Conservation (phyloP, 2,888 invertebrate genomes). For the Metellina segmentata region DNA sequence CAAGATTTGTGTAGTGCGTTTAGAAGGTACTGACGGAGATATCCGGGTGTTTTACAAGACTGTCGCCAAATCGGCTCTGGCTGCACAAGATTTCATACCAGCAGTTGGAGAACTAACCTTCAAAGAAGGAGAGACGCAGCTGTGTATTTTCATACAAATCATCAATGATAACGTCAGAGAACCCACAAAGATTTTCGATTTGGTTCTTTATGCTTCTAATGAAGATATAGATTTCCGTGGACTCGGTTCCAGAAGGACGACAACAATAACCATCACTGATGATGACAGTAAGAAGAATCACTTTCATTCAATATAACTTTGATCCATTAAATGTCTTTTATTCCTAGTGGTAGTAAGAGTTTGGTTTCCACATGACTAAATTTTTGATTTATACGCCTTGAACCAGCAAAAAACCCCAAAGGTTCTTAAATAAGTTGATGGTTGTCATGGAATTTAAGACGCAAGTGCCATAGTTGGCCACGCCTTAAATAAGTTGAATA, state of each 20-base stretch:
- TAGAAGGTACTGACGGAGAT: conserved; percentile 38
- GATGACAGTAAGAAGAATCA: not conserved
- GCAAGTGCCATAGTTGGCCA: too few relatives aligned
- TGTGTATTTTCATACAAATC: conserved; percentile 83
- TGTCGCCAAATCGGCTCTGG: conserved; percentile 84
- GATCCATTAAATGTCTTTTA: too few relatives aligned
- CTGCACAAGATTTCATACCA: conserved; percentile 83
- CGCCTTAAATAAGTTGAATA: too few relatives aligned
- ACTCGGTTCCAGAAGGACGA: not conserved
- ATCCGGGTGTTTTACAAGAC: conserved; percentile 79
- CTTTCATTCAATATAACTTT: too few relatives aligned
- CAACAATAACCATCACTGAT: not conserved
- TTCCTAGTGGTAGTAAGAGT: too few relatives aligned
- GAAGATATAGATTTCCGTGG: conserved; percentile 78
- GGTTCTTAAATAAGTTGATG: too few relatives aligned
- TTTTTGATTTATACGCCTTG: too few relatives aligned
- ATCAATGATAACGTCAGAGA: conserved; percentile 84
- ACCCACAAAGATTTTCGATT: conserved; percentile 83
- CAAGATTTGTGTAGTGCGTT: conserved; percentile 7
- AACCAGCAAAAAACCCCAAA: too few relatives aligned
- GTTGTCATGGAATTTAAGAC: too few relatives aligned
- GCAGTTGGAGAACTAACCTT: conserved; percentile 83
- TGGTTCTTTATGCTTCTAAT: conserved; percentile 69
- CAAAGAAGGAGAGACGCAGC: conserved; percentile 82
- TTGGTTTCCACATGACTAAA: too few relatives aligned